These are phyloP conservation scores for Aphelenchoides fujianensis DNA, from an alignment of 1,140 invertebrate genomes.

Conservation along the genomic window DNA sequence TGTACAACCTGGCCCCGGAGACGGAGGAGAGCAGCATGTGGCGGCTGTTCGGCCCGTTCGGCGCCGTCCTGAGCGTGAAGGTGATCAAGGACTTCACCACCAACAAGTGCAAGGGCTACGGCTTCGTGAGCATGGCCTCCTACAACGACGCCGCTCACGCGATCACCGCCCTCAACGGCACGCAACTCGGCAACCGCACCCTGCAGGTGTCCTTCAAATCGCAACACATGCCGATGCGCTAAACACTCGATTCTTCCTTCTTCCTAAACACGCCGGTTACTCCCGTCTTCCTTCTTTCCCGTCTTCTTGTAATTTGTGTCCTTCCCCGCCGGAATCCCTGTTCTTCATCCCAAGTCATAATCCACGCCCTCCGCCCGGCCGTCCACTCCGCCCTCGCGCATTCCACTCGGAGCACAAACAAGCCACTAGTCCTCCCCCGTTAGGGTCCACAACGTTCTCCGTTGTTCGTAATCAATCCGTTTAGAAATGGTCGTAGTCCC, in stretches of 20 bases:
- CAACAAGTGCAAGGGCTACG: constrained; percentile 98
- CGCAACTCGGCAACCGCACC: constrained; percentile 90
- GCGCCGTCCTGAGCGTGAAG: constrained; percentile 95
- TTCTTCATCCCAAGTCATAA: background rate
- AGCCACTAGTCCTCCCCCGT: background rate
- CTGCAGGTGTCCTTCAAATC: constrained; percentile 96
- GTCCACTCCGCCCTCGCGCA: background rate
- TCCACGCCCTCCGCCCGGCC: background rate
- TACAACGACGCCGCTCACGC: constrained; percentile 96
- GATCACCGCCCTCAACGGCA: constrained; percentile 94
- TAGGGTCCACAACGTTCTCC: background rate
- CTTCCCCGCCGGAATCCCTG: background rate
- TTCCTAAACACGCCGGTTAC: constrained; percentile 9
- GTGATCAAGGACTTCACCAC: constrained; percentile 86
- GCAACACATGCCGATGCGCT: constrained; percentile 46
- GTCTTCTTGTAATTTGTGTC: background rate
- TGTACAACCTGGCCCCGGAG: constrained; percentile 95
- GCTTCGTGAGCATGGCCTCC: constrained; percentile 99
- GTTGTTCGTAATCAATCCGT: background rate
- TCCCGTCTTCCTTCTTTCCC: background rate
- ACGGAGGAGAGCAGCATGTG: constrained; percentile 96
- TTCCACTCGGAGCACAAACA: background rate
- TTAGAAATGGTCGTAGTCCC: background rate
- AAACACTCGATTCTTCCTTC: background rate
- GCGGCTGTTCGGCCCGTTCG: constrained; percentile 98